Evolutionary conservation across 1,140 invertebrate genomes (phyloP).

Genomic region (Agrypnia vestita): DNA sequence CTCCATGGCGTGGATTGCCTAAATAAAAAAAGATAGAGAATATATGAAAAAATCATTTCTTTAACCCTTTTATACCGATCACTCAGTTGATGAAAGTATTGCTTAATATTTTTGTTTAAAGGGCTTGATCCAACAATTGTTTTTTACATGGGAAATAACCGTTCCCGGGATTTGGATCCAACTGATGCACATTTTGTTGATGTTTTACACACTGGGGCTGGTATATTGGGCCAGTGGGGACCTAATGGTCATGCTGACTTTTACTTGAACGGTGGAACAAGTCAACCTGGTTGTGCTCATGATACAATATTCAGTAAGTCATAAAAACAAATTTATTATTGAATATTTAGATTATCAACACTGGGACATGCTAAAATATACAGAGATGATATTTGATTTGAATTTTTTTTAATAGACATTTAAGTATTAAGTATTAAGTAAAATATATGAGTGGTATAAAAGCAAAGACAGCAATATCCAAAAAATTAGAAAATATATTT

Average conservation of each 20-base stretch:
- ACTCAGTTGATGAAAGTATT: neutral
- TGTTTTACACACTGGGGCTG: slow-evolving; percentile 90
- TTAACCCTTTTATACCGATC: no score
- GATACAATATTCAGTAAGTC: slow-evolving; percentile 84
- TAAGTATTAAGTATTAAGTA: no score
- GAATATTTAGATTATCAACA: no score
- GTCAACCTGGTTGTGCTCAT: slow-evolving; percentile 88
- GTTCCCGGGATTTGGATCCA: slow-evolving; percentile 86
- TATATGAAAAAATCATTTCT: no score
- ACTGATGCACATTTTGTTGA: slow-evolving; percentile 91
- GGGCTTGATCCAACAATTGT: slow-evolving; percentile 88
- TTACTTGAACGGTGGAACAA: slow-evolving; percentile 91
- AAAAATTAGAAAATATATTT: no score
- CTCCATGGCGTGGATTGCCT: no score
- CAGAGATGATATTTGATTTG: no score
- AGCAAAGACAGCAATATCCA: no score
- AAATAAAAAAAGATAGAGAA: no score
- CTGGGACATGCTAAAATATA: no score
- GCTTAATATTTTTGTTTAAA: slow-evolving; percentile 64
- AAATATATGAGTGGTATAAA: no score
- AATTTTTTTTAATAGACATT: no score
- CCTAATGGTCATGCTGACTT: slow-evolving; percentile 92
- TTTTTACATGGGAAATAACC: slow-evolving; percentile 86
- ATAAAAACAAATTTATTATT: neutral
- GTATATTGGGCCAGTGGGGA: slow-evolving; percentile 88